Percentiles rank a stretch among this genome's conserved stretches.
phyloP scores from a whole-genome alignment of 2,888 invertebrate species.

The Orthosia gothica region DNA sequence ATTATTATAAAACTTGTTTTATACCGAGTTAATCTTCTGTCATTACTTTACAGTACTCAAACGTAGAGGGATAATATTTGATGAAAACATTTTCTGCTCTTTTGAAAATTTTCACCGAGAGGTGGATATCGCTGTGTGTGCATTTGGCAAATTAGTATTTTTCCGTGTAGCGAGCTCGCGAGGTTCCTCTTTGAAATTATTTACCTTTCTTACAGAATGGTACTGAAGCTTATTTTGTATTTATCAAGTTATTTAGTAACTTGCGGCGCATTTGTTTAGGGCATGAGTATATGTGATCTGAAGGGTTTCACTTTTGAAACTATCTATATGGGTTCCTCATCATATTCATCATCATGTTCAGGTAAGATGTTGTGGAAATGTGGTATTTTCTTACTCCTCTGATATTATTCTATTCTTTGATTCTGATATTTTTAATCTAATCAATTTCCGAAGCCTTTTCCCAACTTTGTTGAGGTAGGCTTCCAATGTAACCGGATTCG shows the following conservation, averaged over 20 bases:
- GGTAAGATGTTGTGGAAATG: too few relatives aligned
- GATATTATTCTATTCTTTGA: too few relatives aligned
- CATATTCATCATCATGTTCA: too few relatives aligned
- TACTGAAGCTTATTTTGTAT: conserved; percentile 22
- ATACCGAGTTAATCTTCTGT: conserved; percentile 1
- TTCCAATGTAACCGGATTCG: too few relatives aligned
- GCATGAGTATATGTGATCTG: conserved; percentile 5
- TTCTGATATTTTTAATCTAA: too few relatives aligned
- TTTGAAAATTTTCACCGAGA: conserved; percentile 62
- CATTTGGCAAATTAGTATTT: conserved; percentile 63
- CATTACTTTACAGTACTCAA: not conserved
- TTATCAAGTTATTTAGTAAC: conserved; percentile 18
- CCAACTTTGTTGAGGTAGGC: too few relatives aligned
- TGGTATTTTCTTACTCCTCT: too few relatives aligned
- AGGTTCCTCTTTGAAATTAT: conserved; percentile 54
- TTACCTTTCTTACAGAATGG: conserved; percentile 42
- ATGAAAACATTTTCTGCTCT: conserved; percentile 63
- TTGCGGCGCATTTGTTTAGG: not conserved
- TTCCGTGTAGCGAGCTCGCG: conserved; percentile 31
- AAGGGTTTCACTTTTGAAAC: not conserved
- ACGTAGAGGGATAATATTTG: conserved; percentile 58
- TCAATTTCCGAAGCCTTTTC: too few relatives aligned
- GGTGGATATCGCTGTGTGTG: conserved; percentile 49
- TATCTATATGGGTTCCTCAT: not conserved
- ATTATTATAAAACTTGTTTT: too few relatives aligned